phyloP scores from a whole-genome alignment of 1,140 invertebrate genomes.

The Heliconius eleuchia region DNA sequence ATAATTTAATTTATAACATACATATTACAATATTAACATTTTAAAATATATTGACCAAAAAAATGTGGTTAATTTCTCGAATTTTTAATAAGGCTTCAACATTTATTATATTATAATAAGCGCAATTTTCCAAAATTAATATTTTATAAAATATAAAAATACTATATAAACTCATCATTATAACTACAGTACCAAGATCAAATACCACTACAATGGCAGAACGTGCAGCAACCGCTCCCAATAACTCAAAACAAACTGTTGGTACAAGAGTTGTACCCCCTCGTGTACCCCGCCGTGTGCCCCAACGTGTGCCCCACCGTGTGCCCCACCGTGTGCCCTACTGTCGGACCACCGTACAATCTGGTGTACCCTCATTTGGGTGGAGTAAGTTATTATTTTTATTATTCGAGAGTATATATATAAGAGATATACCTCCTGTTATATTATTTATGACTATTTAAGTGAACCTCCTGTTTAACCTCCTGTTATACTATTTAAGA shows the following conservation, averaged over 20 bases:
- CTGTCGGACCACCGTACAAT: constrained; percentile 50
- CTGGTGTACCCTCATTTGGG: constrained; percentile 53
- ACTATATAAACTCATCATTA: not conserved
- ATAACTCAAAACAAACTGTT: constrained; percentile 46
- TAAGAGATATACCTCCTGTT: no score
- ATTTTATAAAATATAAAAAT: not conserved
- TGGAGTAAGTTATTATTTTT: not conserved
- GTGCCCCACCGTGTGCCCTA: not conserved
- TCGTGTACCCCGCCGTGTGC: constrained; percentile 45
- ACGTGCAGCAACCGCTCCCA: constrained; percentile 35
- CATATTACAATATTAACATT: no score
- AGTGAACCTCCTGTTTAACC: no score
- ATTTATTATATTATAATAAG: no score
- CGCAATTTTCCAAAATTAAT: no score
- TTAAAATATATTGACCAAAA: no score
- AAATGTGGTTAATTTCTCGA: no score
- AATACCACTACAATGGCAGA: constrained; percentile 51
- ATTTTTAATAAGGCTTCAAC: no score
- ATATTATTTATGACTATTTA: no score
- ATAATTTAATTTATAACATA: no score
- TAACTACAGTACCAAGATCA: constrained; percentile 47
- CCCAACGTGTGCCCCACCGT: constrained; percentile 39
- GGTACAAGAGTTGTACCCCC: constrained; percentile 58
- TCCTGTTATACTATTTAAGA: no score
- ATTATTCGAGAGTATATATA: no score